A percentile compares a stretch with the other conserved stretches of the same genome.
These are phyloP conservation scores for Mesodorylaimus sp. DNA, from an alignment of 2,888 invertebrate genomes.

Conservation along the genomic window DNA sequence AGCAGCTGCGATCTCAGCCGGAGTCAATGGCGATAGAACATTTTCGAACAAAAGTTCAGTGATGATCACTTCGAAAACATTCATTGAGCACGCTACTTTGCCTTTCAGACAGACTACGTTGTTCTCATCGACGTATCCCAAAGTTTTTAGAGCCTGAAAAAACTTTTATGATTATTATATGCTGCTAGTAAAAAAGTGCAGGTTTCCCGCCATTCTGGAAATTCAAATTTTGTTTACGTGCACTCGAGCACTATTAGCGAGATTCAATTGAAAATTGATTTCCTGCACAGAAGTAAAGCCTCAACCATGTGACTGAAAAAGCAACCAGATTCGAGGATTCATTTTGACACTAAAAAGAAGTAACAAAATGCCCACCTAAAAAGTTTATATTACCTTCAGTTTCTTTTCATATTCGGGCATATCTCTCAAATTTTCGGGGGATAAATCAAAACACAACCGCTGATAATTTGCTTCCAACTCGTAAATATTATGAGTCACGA, in stretches of 20 bases:
- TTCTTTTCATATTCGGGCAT: slow-evolving; percentile 75
- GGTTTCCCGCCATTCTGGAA: too few species aligned
- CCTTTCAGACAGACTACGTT: slow-evolving; percentile 57
- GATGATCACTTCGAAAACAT: slow-evolving; percentile 58
- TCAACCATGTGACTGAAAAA: too few species aligned
- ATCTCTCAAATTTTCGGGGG: slow-evolving; percentile 61
- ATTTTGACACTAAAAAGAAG: too few species aligned
- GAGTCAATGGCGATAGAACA: slow-evolving; percentile 60
- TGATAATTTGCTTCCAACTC: slow-evolving; percentile 42
- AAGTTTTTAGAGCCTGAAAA: slow-evolving; percentile 42
- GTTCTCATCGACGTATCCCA: slow-evolving; percentile 56
- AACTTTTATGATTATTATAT: slow-evolving; percentile 4
- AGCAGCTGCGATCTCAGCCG: slow-evolving; percentile 79
- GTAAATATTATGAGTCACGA: slow-evolving; percentile 43
- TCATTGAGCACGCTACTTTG: slow-evolving; percentile 65
- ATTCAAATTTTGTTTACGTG: too few species aligned
- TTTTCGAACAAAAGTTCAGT: slow-evolving; percentile 83
- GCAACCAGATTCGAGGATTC: too few species aligned
- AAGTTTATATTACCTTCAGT: slow-evolving; percentile 32
- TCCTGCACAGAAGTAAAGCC: too few species aligned
- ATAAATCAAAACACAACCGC: slow-evolving; percentile 53
- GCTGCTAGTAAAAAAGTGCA: background rate
- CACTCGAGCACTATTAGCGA: too few species aligned
- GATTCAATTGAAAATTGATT: too few species aligned
- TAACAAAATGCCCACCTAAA: too few species aligned